These are phyloP conservation scores for Arnoldichthys spilopterus DNA, from an alignment of 2,797 vertebrate species.

Conservation along the genomic window DNA sequence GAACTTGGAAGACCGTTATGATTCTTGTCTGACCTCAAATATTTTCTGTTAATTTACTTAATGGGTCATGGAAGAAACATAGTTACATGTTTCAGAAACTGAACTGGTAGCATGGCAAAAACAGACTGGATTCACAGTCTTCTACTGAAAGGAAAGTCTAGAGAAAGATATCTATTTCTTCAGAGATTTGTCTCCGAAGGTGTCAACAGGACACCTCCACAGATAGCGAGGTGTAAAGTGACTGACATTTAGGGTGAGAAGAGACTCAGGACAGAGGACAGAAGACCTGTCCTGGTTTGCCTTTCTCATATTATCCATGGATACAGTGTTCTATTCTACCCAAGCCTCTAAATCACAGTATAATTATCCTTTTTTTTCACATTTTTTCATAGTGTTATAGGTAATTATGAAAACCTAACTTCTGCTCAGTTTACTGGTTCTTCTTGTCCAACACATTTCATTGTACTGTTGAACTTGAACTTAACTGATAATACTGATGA, in stretches of 20 bases:
- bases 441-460: too few species aligned
- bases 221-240: slow-evolving; percentile 15
- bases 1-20: too few species aligned
- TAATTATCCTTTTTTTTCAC: too few species aligned
- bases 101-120: background rate
- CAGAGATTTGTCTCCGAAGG: background rate
- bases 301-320: background rate
- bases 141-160: background rate
- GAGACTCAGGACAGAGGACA: background rate
- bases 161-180: background rate
- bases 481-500: too few species aligned
- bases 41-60: background rate
- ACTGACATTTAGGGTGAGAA: slow-evolving; percentile 2
- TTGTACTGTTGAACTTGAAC: too few species aligned
- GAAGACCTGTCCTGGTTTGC: background rate
- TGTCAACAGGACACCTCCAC: slow-evolving; percentile 13
- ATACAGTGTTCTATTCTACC: background rate
- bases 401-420: too few species aligned
- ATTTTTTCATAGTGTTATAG: too few species aligned
- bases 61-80: background rate
- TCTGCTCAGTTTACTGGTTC: too few species aligned
- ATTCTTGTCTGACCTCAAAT: background rate
- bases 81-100: background rate
- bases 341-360: too few species aligned
- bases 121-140: background rate